Evolutionary conservation across 2,797 vertebrate genomes (phyloP).

Genomic region (Aphelocoma californica): DNA sequence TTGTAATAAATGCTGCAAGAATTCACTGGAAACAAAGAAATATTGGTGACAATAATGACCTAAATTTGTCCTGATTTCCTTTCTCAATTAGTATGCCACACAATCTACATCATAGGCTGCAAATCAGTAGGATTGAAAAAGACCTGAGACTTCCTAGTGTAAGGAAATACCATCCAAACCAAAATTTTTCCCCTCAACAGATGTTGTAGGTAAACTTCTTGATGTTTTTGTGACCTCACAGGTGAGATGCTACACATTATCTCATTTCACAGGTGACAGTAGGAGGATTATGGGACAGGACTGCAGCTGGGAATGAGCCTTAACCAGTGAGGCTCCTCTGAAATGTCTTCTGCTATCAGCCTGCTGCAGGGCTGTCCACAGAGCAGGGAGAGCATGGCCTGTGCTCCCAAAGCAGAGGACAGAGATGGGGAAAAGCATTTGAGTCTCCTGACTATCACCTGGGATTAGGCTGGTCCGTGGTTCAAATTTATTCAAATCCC

Average conservation of each 20-base stretch:
- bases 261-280: background rate
- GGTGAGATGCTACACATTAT: background rate
- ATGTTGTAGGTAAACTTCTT: background rate
- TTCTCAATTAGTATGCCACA: background rate
- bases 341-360: background rate
- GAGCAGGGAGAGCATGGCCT: background rate
- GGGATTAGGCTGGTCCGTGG: background rate
- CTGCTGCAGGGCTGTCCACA: background rate
- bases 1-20: background rate
- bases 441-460: background rate
- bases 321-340: background rate
- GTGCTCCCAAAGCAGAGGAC: background rate
- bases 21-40: background rate
- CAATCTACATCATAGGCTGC: background rate
- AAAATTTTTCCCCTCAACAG: background rate
- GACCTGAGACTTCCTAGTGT: background rate
- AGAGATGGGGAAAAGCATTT: background rate
- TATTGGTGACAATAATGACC: background rate
- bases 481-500: background rate
- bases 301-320: background rate
- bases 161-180: background rate
- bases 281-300: background rate
- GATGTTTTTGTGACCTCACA: background rate
- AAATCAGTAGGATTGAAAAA: background rate
- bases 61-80: background rate